Evolutionary conservation across 2,888 invertebrate species (phyloP).

Genomic region (Ophraella communa): DNA sequence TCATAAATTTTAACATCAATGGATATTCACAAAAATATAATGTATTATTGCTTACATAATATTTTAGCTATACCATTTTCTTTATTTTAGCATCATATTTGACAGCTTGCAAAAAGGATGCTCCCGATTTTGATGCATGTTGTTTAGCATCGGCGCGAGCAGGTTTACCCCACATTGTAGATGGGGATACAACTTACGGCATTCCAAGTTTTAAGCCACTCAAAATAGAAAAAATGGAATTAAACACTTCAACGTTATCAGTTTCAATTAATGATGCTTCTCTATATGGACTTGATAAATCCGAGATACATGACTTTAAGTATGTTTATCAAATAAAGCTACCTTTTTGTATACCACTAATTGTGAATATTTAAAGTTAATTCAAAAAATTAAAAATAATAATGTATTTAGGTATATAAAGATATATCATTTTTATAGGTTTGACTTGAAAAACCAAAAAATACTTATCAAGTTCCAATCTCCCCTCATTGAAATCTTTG

Average conservation of each 20-base stretch:
- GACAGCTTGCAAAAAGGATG: slow-evolving; percentile 24
- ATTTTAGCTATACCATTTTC: too few relatives aligned
- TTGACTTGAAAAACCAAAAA: neutral
- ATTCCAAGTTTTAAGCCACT: slow-evolving; percentile 47
- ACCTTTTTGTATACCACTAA: neutral
- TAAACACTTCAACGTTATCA: slow-evolving; percentile 40
- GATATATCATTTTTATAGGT: neutral
- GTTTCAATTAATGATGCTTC: slow-evolving; percentile 36
- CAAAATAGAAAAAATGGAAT: slow-evolving; percentile 39
- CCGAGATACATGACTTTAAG: slow-evolving; percentile 36
- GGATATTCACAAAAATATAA: too few relatives aligned
- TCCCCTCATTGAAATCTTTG: neutral
- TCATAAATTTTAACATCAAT: too few relatives aligned
- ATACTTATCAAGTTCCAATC: neutral
- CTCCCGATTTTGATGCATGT: slow-evolving; percentile 24
- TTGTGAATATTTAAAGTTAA: too few relatives aligned
- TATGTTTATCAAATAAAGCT: slow-evolving; percentile 29
- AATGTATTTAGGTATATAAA: too few relatives aligned
- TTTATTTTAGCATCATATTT: slow-evolving; percentile 29
- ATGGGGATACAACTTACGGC: slow-evolving; percentile 42
- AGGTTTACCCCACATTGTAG: slow-evolving; percentile 21
- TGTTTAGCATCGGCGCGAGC: slow-evolving; percentile 11
- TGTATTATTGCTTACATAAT: too few relatives aligned
- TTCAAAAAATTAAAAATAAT: too few relatives aligned
- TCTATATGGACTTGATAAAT: slow-evolving; percentile 41